Conservation (phyloP, 2,113 vertebrate species). For the Seriola aureovittata region DNA sequence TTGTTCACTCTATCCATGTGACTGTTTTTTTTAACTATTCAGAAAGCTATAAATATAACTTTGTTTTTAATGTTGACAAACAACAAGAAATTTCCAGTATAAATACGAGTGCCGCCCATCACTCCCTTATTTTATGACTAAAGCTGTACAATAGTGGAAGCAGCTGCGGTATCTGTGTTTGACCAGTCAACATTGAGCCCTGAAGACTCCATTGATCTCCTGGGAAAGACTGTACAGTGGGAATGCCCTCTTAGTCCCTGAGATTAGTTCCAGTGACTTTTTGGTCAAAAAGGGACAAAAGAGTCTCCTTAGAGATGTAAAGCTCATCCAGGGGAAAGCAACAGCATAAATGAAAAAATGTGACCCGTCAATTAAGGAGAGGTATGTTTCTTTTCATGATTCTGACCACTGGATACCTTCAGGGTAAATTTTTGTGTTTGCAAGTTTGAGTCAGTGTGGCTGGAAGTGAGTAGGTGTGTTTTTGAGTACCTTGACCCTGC, state of each 20-base stretch:
- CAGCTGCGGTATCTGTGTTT: background rate
- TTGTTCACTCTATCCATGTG: background rate
- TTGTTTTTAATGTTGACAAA: background rate
- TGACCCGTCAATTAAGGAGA: background rate
- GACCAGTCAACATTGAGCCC: background rate
- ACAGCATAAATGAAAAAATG: background rate
- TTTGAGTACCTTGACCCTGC: slow-evolving; percentile 94
- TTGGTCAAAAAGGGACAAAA: background rate
- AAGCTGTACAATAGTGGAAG: background rate
- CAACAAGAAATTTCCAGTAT: background rate
- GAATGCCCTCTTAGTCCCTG: background rate
- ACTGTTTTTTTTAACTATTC: too few relatives aligned
- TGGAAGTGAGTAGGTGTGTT: slow-evolving; percentile 3
- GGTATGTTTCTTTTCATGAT: background rate
- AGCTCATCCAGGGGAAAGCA: slow-evolving; percentile 7
- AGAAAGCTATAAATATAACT: background rate
- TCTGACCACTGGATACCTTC: slow-evolving; percentile 15
- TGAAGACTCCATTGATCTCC: background rate
- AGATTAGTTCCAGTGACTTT: background rate
- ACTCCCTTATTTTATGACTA: background rate
- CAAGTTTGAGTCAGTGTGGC: slow-evolving; percentile 9
- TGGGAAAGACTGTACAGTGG: background rate
- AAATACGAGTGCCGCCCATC: background rate
- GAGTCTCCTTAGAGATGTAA: background rate
- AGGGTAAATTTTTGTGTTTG: slow-evolving; percentile 5